These are phyloP conservation scores for Rhineura floridana DNA, from an alignment of 2,113 vertebrate genomes.

Conservation along the genomic window DNA sequence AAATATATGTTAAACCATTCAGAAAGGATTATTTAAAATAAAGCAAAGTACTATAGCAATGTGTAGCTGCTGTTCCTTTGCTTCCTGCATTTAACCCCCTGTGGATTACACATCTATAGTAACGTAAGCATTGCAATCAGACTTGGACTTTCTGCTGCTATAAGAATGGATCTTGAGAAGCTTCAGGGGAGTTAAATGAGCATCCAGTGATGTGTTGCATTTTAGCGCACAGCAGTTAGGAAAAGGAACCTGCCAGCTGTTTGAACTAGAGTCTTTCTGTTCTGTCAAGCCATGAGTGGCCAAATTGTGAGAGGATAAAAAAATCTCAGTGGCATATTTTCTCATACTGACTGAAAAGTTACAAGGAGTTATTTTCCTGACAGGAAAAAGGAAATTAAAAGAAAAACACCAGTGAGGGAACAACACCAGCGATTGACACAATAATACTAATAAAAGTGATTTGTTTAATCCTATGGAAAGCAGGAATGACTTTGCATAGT, in stretches of 20 bases:
- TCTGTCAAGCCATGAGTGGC: neutral
- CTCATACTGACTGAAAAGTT: neutral
- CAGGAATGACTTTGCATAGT: neutral
- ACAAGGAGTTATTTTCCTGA: neutral
- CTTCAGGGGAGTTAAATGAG: neutral
- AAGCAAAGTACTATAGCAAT: neutral
- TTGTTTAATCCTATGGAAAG: neutral
- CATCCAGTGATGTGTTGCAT: neutral
- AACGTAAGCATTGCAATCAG: neutral
- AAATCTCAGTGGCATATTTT: neutral
- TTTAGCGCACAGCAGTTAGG: neutral
- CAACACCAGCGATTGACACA: neutral
- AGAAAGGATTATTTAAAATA: neutral
- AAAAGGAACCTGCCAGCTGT: conserved; percentile 5
- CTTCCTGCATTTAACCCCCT: neutral
- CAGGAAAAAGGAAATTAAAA: neutral
- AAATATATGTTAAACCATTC: neutral
- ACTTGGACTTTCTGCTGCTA: neutral
- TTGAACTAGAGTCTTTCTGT: conserved; percentile 1
- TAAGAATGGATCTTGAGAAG: neutral
- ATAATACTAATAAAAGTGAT: neutral
- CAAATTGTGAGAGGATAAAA: conserved; percentile 8
- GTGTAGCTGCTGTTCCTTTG: neutral
- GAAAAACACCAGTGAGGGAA: neutral
- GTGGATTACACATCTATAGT: neutral